Percentiles rank a stretch among this genome's conserved stretches.
These are phyloP conservation scores for Calcarius lapponicus DNA, from an alignment of 2,797 vertebrate species.

Conservation along the genomic window DNA sequence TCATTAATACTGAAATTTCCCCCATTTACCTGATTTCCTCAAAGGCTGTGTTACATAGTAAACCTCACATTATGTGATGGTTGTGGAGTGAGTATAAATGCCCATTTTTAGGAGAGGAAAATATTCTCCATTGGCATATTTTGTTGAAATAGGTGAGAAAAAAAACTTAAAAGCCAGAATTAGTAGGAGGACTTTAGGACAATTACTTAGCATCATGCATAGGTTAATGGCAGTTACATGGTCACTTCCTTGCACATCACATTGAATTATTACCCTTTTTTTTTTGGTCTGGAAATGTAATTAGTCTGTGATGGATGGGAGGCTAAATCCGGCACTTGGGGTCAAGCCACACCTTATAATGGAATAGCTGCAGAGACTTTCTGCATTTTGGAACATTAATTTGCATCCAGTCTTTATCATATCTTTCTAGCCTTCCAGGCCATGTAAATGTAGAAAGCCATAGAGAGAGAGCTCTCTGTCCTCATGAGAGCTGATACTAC, in stretches of 20 bases:
- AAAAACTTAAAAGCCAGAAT: neutral
- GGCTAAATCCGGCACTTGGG: constrained; percentile 20
- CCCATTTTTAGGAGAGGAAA: neutral
- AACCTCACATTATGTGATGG: neutral
- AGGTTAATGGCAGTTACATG: constrained; percentile 37
- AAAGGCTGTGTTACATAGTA: neutral
- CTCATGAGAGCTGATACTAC: neutral
- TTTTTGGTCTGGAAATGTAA: constrained; percentile 3
- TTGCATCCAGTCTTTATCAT: neutral
- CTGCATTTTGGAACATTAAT: neutral
- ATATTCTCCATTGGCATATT: neutral
- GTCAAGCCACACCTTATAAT: constrained; percentile 24
- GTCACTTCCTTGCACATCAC: constrained; percentile 27
- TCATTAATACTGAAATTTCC: neutral
- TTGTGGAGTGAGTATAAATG: neutral
- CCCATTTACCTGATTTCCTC: neutral
- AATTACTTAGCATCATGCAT: neutral
- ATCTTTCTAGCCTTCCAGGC: neutral
- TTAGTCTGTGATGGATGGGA: constrained; percentile 52
- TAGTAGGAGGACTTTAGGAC: neutral
- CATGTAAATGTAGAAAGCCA: neutral
- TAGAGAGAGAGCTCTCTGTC: neutral
- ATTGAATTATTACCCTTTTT: constrained; percentile 31
- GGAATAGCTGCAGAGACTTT: neutral
- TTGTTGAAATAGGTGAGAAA: constrained; percentile 8